Evolutionary conservation across 2,797 vertebrate genomes (phyloP), one percentile per base, ranked within the genome.

Genomic region (Gymnopithys bicolor): DNA sequence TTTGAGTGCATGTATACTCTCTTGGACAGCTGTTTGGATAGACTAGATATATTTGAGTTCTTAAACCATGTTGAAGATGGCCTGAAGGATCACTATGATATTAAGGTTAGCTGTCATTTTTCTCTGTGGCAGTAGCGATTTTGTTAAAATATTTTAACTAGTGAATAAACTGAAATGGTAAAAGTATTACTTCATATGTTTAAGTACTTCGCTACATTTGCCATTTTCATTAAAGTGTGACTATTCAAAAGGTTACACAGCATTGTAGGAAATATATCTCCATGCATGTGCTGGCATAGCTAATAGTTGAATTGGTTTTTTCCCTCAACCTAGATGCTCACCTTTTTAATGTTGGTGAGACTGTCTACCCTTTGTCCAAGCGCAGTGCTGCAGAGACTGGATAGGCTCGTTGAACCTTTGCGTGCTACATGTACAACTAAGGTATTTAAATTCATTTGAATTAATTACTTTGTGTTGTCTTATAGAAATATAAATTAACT

Each of bases 351-450:
- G 98, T 94, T 99, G 97, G 99, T 99, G 79, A 98, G 98, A 73
- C 95, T 99, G 35, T 99, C 99, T 39, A 98, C 98, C n/a, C 98
- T 99, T 53, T 99, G 99, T 97, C 96, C 98, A 63, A 99, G 99
- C 5, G 99, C 99, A 5, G 99, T 99, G 66, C 98, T 99, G 27
- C 99, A 99, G 97, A 98, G 99, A 94, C 95, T 99, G 97, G 99
- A 99, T 98, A 97, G 99, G 78, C 98, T 99, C 51, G 99, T 99
- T 59, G 99, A 99, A 88, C 99, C 99, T 0, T 98, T 99, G 68
- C 98, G 99, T 87, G 99, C 99, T 90, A 99, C 99, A 1, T 99
- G 99, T 98, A 99, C 99, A 94, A 99, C 99, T 90, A 99, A 99
- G 99, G 99, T 99, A 97, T 39, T 75, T 55, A 64, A 84, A 46